Conservation (phyloP, 2,888 invertebrate species). For the Aelia acuminata region DNA sequence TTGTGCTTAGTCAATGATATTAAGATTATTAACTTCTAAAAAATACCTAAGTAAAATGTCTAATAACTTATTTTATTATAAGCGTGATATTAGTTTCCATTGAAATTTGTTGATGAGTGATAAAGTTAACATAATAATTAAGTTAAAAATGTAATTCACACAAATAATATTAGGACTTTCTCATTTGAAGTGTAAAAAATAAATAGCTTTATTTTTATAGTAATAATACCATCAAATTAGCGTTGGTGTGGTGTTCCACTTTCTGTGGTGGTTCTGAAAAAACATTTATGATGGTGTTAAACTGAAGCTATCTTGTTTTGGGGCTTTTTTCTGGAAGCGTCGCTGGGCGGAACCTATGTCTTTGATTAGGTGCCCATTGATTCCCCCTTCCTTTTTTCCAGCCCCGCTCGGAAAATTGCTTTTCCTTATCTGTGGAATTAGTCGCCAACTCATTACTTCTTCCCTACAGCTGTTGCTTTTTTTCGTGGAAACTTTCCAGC, state of each 20-base stretch:
- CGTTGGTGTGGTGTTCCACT: not conserved
- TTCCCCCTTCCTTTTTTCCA: not conserved
- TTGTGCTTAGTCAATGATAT: too few species aligned
- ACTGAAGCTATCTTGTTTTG: not conserved
- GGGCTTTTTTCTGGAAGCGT: not conserved
- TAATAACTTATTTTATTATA: too few species aligned
- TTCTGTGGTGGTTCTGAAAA: not conserved
- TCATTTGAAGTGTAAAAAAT: too few species aligned
- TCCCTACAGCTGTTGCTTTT: slow-evolving; percentile 32
- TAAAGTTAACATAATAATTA: too few species aligned
- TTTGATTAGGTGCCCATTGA: slow-evolving; percentile 51
- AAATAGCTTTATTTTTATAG: too few species aligned
- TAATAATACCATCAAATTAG: too few species aligned
- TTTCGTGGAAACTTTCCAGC: slow-evolving; percentile 27
- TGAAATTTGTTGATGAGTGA: too few species aligned
- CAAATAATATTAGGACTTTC: too few species aligned
- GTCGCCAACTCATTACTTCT: slow-evolving; percentile 54
- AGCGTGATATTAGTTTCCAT: too few species aligned
- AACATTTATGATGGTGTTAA: not conserved
- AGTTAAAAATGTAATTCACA: too few species aligned
- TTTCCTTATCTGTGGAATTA: slow-evolving; percentile 56
- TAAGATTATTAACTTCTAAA: too few species aligned
- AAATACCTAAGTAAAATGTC: too few species aligned
- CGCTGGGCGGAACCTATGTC: not conserved
- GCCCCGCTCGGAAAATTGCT: slow-evolving; percentile 54